These are phyloP conservation scores for Mus spretus DNA, from an alignment of 2,797 vertebrate genomes.

Conservation along the genomic window DNA sequence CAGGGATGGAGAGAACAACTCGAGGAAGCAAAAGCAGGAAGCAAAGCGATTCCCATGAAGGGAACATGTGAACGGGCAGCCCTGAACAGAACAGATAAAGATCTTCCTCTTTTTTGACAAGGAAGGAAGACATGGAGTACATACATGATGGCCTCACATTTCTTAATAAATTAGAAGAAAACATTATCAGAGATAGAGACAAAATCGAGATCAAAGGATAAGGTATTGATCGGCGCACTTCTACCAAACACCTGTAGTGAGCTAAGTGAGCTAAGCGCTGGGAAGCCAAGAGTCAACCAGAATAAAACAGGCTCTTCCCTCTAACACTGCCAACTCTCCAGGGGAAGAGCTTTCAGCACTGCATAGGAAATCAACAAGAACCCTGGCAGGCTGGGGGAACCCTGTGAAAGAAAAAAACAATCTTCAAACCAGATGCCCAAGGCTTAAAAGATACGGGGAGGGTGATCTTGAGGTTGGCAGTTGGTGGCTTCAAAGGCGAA, in stretches of 20 bases:
- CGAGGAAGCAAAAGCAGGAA: background rate
- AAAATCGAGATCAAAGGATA: conserved; percentile 28
- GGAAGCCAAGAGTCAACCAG: background rate
- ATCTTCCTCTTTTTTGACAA: background rate
- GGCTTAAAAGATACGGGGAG: background rate
- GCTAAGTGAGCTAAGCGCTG: background rate
- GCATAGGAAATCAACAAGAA: background rate
- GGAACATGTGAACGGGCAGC: background rate
- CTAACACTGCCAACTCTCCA: background rate
- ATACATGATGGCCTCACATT: background rate
- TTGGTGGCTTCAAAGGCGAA: background rate
- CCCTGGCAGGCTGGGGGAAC: background rate
- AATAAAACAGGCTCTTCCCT: background rate
- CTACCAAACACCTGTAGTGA: background rate
- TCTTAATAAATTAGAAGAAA: conserved; percentile 33
- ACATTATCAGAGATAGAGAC: conserved; percentile 23
- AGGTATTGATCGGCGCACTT: background rate
- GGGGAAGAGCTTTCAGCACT: background rate
- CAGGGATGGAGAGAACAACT: no score
- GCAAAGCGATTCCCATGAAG: background rate
- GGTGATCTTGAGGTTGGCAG: background rate
- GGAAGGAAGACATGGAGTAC: background rate
- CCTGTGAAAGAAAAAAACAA: background rate
- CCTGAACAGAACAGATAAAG: background rate
- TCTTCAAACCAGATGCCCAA: background rate